Evolutionary conservation across 2,888 invertebrate genomes (phyloP), one percentile per base, ranked within the genome.

Genomic region (Germaria angustata): DNA sequence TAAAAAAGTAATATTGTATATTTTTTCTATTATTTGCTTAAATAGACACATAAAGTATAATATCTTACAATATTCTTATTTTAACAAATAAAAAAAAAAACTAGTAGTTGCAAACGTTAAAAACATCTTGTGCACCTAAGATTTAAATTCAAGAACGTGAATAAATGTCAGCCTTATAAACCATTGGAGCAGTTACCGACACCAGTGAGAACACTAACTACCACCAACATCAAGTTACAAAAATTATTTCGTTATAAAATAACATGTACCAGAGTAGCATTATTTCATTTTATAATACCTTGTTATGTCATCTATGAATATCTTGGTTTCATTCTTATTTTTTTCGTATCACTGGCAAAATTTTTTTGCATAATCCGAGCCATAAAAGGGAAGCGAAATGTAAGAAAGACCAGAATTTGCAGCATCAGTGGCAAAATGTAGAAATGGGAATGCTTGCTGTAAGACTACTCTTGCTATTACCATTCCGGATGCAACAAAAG

Each of bases 311-410:
- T 41, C 32, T 5, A 61, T 15, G 41, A 34, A n/a, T n/a, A n/a
- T n/a, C 11, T 66, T 22, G 22, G 36, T 32, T 20, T 63, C 8
- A 41, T 75, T 69, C 11, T 46, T 59, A 28, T 61, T 9, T 24
- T 41, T 13, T 24, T 53, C 17, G 44, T 53, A 32, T 41, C 8
- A 20, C 44, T 63, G 55, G 13, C 69, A 69, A 57, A 69, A 5
- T 41, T 9, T 44, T 71, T 71, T 76, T 71, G 66, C 81, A 71
- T 76, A 80, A 73, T 68, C 61, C 55, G 22, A 63, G 13, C 39
- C 55, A 49, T 57, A 15, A 49, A 55, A 55, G 39, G 61, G 46
- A 49, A 63, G 57, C 9, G 17, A 65, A 66, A 63, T 34, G 32
- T 44, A 24, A 46, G 17, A 8, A 46, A 39, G n/a, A 36, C 49